A percentile compares a stretch with the other conserved stretches of the same genome.
Evolutionary conservation across 2,113 vertebrate genomes (phyloP).

Genomic region (Cyanistes caeruleus): DNA sequence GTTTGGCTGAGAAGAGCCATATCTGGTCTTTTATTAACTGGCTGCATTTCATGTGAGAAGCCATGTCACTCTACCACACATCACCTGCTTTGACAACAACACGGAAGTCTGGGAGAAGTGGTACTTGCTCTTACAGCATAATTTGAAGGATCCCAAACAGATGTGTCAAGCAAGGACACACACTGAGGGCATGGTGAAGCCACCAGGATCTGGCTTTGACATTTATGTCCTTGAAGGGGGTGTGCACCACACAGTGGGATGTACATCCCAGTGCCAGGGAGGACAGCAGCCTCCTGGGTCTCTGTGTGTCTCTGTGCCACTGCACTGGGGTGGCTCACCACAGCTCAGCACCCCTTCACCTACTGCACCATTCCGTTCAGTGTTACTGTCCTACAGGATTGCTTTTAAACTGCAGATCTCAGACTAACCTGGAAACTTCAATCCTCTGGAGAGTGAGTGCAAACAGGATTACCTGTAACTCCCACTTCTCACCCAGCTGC

Average conservation of each 20-base stretch:
- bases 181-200: neutral
- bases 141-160: neutral
- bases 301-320: neutral
- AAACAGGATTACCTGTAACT: neutral
- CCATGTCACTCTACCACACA: neutral
- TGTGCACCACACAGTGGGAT: no score
- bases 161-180: neutral
- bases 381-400: neutral
- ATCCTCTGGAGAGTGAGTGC: neutral
- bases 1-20: neutral
- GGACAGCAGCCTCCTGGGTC: neutral
- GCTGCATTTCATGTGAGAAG: neutral
- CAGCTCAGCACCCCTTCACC: neutral
- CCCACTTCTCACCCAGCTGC: neutral
- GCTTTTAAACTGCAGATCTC: neutral
- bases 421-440: neutral
- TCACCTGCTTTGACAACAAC: neutral
- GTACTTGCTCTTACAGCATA: neutral
- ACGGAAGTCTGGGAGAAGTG: neutral
- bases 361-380: neutral
- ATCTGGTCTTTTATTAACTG: neutral
- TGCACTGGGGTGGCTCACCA: accelerated
- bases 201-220: accelerated
- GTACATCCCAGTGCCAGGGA: neutral
- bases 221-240: accelerated